Evolutionary conservation across 2,888 invertebrate species (phyloP).

Genomic region (Drosophila lutescens): DNA sequence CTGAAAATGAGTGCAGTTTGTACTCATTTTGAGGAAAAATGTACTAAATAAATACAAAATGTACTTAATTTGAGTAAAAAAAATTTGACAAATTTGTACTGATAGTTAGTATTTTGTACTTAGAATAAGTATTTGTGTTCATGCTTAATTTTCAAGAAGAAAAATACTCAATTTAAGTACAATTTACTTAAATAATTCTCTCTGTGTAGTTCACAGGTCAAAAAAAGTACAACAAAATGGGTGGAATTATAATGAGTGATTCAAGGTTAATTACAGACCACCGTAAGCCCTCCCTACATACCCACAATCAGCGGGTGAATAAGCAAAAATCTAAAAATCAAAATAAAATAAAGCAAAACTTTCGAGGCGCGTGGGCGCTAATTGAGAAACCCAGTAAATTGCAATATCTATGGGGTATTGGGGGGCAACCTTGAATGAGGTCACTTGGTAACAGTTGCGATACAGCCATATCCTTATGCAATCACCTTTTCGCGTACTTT

Average conservation of each 20-base stretch:
- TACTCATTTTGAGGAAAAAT: too few species aligned
- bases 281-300: conserved; percentile 22
- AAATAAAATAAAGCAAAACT: background rate
- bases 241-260: conserved; percentile 5
- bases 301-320: conserved; percentile 10
- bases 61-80: too few species aligned
- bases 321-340: conserved; percentile 17
- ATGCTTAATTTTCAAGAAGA: too few species aligned
- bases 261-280: conserved; percentile 45
- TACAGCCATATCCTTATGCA: conserved; percentile 60
- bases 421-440: conserved; percentile 64
- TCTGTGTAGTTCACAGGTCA: conserved; percentile 38
- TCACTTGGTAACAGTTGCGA: conserved; percentile 56
- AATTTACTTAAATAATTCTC: too few species aligned
- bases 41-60: too few species aligned
- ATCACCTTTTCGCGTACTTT: conserved; percentile 61
- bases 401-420: conserved; percentile 22
- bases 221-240: background rate
- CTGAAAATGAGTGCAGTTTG: too few species aligned
- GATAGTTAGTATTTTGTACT: too few species aligned
- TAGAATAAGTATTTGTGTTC: too few species aligned
- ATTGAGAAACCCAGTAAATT: conserved; percentile 41
- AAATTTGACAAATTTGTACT: too few species aligned
- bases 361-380: conserved; percentile 39
- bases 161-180: too few species aligned